Percentiles rank a stretch among this genome's conserved stretches.
phyloP scores from a whole-genome alignment of 92 coral and sea anemone genomes.

The Zoanthus gigantus region DNA sequence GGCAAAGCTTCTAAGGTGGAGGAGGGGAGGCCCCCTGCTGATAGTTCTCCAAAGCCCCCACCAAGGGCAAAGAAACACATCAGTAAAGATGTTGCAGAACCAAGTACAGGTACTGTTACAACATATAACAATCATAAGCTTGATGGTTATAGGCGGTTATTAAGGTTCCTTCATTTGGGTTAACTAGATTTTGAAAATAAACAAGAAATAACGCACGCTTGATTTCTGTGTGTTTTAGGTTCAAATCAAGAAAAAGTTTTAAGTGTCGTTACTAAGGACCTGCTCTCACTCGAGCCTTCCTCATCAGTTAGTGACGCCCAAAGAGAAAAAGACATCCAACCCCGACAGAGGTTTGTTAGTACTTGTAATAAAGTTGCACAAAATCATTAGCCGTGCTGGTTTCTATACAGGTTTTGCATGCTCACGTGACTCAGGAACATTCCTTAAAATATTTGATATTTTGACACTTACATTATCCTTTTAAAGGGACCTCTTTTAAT shows the following conservation, averaged over 20 bases:
- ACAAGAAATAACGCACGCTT: neutral
- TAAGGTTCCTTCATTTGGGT: too few relatives aligned
- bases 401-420: too few relatives aligned
- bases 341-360: neutral
- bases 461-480: too few relatives aligned
- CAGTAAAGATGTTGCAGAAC: neutral
- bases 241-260: conserved; percentile 78
- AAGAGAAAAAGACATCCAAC: neutral
- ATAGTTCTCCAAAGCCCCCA: conserved; percentile 32
- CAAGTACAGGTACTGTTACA: neutral
- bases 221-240: conserved; percentile 44
- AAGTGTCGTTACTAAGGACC: conserved; percentile 79
- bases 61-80: conserved; percentile 28
- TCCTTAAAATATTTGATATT: too few relatives aligned
- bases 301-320: neutral
- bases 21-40: conserved; percentile 1
- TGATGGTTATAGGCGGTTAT: neutral
- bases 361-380: too few relatives aligned
- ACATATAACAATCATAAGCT: neutral
- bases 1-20: neutral
- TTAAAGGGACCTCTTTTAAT: too few relatives aligned
- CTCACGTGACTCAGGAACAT: too few relatives aligned
- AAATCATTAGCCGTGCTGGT: too few relatives aligned
- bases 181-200: too few relatives aligned
- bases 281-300: conserved; percentile 32